Percentiles rank a stretch among this genome's conserved stretches.
phyloP scores from a whole-genome alignment of 2,797 vertebrate genomes.

The Hemibagrus guttatus region DNA sequence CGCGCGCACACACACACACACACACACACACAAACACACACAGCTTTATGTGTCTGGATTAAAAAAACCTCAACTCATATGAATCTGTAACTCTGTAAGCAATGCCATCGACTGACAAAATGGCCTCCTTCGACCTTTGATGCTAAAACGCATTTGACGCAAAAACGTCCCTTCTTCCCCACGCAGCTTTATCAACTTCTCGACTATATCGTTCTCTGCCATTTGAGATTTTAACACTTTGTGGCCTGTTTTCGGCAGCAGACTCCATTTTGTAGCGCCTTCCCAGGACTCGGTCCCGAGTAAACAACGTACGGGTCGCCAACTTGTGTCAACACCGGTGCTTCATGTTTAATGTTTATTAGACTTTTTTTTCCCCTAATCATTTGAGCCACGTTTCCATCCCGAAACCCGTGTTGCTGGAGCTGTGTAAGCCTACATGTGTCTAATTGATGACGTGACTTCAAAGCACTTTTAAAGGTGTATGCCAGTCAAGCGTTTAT shows the following conservation, averaged over 20 bases:
- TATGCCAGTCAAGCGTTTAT: neutral
- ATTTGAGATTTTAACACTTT: slow-evolving; percentile 67
- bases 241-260: slow-evolving; percentile 66
- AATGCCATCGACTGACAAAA: neutral
- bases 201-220: slow-evolving; percentile 43
- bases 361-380: no score
- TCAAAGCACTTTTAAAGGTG: slow-evolving; percentile 23
- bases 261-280: slow-evolving; percentile 64
- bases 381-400: neutral
- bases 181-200: slow-evolving; percentile 20
- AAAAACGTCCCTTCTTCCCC: neutral
- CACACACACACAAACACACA: neutral
- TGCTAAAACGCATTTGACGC: neutral
- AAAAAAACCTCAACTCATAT: neutral
- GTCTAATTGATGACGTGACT: slow-evolving; percentile 19
- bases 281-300: neutral
- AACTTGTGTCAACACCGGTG: neutral
- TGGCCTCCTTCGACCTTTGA: slow-evolving; percentile 20
- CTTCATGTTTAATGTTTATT: neutral
- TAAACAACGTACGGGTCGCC: neutral
- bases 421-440: neutral
- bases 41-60: neutral
- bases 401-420: neutral
- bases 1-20: no score
- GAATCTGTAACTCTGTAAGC: neutral